Evolutionary conservation across 2,888 invertebrate species (phyloP).

Genomic region (Oeneis ivallda): DNA sequence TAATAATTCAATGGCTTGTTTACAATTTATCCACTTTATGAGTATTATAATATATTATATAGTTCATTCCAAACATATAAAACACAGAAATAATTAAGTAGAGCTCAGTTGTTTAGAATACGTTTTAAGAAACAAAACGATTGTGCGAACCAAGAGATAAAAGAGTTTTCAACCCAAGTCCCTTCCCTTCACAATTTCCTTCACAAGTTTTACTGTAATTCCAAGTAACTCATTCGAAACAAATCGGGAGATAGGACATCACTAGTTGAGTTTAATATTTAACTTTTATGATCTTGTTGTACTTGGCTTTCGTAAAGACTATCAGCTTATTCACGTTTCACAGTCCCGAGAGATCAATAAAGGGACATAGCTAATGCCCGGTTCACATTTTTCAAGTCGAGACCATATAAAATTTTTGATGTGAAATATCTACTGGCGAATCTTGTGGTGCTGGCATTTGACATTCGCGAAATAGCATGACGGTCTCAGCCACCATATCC

Average conservation of each 20-base stretch:
- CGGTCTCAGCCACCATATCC: too few relatives aligned
- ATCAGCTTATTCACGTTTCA: slow-evolving; percentile 6
- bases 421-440: not conserved
- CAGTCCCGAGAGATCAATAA: slow-evolving; percentile 53
- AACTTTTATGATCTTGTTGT: slow-evolving; percentile 7
- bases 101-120: too few relatives aligned
- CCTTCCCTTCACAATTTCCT: not conserved
- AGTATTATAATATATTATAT: too few relatives aligned
- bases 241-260: not conserved
- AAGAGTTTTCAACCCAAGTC: too few relatives aligned
- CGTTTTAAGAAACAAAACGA: too few relatives aligned
- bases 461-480: too few relatives aligned
- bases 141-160: too few relatives aligned
- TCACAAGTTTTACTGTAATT: not conserved
- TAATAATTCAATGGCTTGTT: too few relatives aligned
- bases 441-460: too few relatives aligned
- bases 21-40: too few relatives aligned
- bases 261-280: slow-evolving; percentile 10
- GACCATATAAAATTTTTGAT: not conserved
- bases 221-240: not conserved
- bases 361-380: slow-evolving; percentile 29
- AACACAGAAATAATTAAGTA: too few relatives aligned
- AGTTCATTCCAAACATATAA: too few relatives aligned
- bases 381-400: not conserved
- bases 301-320: slow-evolving; percentile 8